Evolutionary conservation across 2,888 invertebrate genomes (phyloP).

Genomic region (Habroteleia sp.): DNA sequence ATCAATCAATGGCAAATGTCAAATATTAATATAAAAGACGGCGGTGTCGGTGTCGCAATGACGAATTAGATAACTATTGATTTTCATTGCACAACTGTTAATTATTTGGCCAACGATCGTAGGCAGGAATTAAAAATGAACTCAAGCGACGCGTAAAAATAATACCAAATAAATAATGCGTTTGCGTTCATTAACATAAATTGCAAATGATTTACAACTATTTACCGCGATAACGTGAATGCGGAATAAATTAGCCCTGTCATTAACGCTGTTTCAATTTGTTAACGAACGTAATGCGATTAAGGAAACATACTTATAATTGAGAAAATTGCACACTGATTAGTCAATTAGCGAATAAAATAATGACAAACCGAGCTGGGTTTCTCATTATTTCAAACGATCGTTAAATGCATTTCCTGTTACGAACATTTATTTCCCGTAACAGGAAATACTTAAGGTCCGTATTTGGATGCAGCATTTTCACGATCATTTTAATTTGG

Average conservation of each 20-base stretch:
- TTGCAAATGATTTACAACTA: constrained; percentile 37
- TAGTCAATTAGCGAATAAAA: constrained; percentile 40
- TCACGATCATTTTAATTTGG: no score
- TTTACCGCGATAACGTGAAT: constrained; percentile 30
- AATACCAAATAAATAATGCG: constrained; percentile 8
- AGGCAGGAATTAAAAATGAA: constrained; percentile 22
- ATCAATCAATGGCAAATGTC: constrained; percentile 11
- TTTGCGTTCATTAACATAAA: constrained; percentile 39
- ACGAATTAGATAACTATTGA: constrained; percentile 15
- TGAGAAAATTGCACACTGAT: constrained; percentile 37
- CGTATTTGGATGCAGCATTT: not conserved
- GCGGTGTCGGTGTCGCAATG: constrained; percentile 10
- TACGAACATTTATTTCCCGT: constrained; percentile 3
- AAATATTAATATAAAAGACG: no score
- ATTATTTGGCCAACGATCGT: constrained; percentile 2
- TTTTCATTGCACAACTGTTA: constrained; percentile 13
- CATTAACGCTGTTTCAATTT: constrained; percentile 34
- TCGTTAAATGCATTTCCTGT: constrained; percentile 13
- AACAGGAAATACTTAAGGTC: not conserved
- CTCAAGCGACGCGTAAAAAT: constrained; percentile 1
- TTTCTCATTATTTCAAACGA: constrained; percentile 20
- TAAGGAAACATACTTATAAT: constrained; percentile 37
- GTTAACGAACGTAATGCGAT: constrained; percentile 34
- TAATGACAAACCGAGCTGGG: constrained; percentile 11
- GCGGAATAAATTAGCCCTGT: constrained; percentile 34